Base-by-base conservation (phyloP, 2,888 invertebrate genomes). In the Alcis repandata region DNA sequence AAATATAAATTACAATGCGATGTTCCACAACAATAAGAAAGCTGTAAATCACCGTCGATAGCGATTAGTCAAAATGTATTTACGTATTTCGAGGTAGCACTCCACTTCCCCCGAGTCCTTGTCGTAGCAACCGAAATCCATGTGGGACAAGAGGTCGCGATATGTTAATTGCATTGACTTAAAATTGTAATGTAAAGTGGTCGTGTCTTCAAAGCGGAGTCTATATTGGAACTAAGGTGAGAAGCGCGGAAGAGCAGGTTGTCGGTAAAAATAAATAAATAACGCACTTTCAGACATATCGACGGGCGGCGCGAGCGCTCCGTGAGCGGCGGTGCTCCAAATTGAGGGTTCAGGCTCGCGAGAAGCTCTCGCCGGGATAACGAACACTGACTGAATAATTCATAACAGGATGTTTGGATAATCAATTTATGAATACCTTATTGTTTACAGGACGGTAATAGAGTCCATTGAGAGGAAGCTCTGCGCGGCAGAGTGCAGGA, bases 21-120 rank as follows among this genome's bases (percentile, higher is more conserved):
- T 86, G 83, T 83, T 86, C 84, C 83, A 86, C 84, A 89, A 89
- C 87, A 88, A 91, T 88, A 82, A 87, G 85, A 86, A 82, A 84
- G 85, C 82, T 81, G 81, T 85, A 84, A 85, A 88, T 84, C 79
- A 81, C 83, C 81, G 84, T 80, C 78, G 79, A 83, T 83, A 85
- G 81, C 83, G 85, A 85, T 86, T 85, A 88, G 83, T 83, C 76
- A 87, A 89, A 89, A 86, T 82, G 83, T 90, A 94, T 94, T 95
- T 94, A 95, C 95, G 94, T 93, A 95, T 95, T 94, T 95, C 95
- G 81, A 95, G 89, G 94, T 95, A 95, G 91, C 95, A 95, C 92
- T 95, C 95, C 90, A 95, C 92, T 86, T 95, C 95, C 76, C 95
- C 95, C 67, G 95, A 95, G 78, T 94, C 94, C 84, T 95, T 95